A percentile compares a stretch with the other conserved stretches of the same genome.
phyloP scores from a whole-genome alignment of 2,797 vertebrate genomes.

The Fistularia tabacaria region DNA sequence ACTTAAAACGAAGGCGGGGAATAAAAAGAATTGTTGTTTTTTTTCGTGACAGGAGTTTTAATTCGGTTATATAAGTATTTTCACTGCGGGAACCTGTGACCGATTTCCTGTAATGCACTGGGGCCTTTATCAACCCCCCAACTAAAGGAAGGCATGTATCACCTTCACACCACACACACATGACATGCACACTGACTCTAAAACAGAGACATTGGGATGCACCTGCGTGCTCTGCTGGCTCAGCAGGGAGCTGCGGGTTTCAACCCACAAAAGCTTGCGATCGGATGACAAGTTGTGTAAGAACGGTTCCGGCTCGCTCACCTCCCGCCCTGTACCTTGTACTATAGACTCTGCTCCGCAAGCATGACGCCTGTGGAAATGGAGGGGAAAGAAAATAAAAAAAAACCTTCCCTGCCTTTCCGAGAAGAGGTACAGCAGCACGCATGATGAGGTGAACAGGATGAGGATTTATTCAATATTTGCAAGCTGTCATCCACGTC shows the following conservation, averaged over 20 bases:
- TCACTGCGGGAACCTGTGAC: too few species aligned
- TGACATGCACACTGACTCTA: too few species aligned
- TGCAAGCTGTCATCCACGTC: conserved; percentile 17
- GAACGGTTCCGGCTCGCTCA: conserved; percentile 31
- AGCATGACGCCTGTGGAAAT: conserved; percentile 1
- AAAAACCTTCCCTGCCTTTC: not conserved
- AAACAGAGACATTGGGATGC: conserved; percentile 1
- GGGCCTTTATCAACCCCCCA: too few species aligned
- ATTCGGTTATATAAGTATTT: too few species aligned
- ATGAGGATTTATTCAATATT: conserved; percentile 35
- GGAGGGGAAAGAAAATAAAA: conserved; percentile 4
- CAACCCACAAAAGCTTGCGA: conserved; percentile 50
- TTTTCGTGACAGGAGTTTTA: too few species aligned
- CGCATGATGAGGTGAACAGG: conserved; percentile 2
- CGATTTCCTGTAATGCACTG: too few species aligned
- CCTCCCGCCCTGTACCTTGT: conserved; percentile 5
- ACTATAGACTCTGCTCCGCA: too few species aligned
- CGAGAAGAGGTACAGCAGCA: not conserved
- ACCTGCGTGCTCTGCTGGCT: conserved; percentile 36
- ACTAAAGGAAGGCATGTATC: too few species aligned
- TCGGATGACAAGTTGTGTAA: conserved; percentile 53
- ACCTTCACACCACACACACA: too few species aligned
- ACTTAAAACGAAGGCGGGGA: too few species aligned
- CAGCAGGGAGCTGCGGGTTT: conserved; percentile 41
- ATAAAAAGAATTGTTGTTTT: too few species aligned